A percentile compares a stretch with the other conserved stretches of the same genome.
phyloP scores from a whole-genome alignment of 2,797 vertebrate genomes.

The Enteromius anoplus region DNA sequence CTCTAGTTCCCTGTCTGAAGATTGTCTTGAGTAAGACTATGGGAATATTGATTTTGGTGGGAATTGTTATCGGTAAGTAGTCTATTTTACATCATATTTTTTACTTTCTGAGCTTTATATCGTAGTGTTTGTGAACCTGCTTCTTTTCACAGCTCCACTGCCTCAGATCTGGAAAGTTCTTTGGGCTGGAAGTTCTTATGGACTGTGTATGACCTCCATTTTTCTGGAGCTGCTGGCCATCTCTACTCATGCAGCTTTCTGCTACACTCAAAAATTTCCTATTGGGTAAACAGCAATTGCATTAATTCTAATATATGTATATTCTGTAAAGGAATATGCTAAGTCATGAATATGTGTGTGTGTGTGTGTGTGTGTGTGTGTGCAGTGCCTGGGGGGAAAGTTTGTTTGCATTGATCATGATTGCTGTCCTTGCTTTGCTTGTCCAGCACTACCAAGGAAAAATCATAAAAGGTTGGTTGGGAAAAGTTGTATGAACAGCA shows the following conservation, averaged over 20 bases:
- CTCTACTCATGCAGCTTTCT: conserved; percentile 79
- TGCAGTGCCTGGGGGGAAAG: conserved; percentile 87
- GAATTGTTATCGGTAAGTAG: conserved; percentile 79
- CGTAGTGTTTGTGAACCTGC: background rate
- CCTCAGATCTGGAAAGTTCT: conserved; percentile 83
- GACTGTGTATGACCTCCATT: conserved; percentile 77
- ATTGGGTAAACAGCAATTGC: conserved; percentile 73
- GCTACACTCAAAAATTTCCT: conserved; percentile 77
- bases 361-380: background rate
- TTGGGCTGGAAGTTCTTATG: conserved; percentile 75
- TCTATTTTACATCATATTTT: background rate
- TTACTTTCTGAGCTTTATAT: background rate
- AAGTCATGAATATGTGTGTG: conserved; percentile 31
- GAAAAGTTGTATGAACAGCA: background rate
- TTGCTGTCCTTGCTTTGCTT: conserved; percentile 77
- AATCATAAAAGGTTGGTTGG: conserved; percentile 50
- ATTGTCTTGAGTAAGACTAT: conserved; percentile 78
- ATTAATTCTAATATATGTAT: background rate
- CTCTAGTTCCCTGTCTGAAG: conserved; percentile 81
- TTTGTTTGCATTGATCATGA: conserved; percentile 79
- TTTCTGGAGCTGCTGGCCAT: conserved; percentile 81
- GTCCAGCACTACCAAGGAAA: conserved; percentile 77
- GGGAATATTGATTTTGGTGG: conserved; percentile 80
- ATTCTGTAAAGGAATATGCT: background rate
- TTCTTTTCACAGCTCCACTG: conserved; percentile 75